phyloP scores from a whole-genome alignment of 2,113 vertebrate species.

The Crotalus viridis region DNA sequence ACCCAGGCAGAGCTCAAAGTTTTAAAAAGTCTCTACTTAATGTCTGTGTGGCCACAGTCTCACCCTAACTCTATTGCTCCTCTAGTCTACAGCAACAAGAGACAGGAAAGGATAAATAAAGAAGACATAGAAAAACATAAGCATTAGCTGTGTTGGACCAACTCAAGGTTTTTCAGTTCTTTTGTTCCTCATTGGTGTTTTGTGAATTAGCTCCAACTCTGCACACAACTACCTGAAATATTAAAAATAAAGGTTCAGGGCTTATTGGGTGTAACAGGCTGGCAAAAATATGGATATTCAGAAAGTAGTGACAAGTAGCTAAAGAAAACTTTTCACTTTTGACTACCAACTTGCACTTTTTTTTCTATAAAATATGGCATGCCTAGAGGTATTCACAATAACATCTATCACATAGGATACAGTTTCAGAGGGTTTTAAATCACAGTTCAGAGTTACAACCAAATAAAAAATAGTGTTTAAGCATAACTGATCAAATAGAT shows the following conservation, averaged over 20 bases:
- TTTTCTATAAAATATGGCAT: neutral
- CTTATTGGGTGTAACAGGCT: neutral
- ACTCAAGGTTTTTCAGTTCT: neutral
- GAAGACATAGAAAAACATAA: neutral
- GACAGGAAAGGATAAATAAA: neutral
- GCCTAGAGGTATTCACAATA: neutral
- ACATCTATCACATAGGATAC: neutral
- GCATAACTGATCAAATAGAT: neutral
- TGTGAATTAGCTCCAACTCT: neutral
- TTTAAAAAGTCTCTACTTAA: neutral
- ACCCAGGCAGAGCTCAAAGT: neutral
- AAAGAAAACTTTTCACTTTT: neutral
- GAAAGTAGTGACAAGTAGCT: neutral
- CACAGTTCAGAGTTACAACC: neutral
- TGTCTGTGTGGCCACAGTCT: neutral
- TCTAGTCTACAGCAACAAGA: neutral
- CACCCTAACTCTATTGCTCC: neutral
- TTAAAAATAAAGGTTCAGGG: neutral
- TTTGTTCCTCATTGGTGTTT: neutral
- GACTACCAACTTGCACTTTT: neutral
- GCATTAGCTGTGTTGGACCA: neutral
- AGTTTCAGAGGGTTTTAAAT: neutral
- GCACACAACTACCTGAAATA: neutral
- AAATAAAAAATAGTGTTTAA: neutral
- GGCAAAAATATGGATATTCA: neutral